These are phyloP conservation scores for Spinibarbus caldwelli DNA, from an alignment of 2,797 vertebrate species.

Conservation along the genomic window DNA sequence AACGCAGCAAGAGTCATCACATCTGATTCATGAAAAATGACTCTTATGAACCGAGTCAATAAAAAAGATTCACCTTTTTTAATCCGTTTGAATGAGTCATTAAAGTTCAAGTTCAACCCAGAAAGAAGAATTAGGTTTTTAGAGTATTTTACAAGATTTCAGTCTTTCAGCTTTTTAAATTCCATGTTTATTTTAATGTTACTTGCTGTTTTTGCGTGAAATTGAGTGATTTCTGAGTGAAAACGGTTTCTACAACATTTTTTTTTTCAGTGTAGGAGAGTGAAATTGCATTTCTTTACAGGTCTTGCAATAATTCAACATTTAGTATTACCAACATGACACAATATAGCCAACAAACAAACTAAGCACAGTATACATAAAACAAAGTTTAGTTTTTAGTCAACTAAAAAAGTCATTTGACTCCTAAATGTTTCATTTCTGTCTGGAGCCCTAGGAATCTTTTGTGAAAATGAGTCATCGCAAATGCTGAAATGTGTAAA, in stretches of 20 bases:
- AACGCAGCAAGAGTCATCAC: not conserved
- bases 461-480: constrained; percentile 11
- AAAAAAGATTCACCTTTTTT: not conserved
- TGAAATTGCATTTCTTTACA: not conserved
- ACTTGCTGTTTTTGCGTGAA: not conserved
- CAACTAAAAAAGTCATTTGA: not conserved
- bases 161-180: not conserved
- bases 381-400: not conserved
- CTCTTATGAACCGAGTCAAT: not conserved
- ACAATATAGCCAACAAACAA: not conserved
- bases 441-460: not conserved
- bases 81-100: not conserved
- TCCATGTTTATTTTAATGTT: not conserved
- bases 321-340: not conserved
- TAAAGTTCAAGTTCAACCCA: not conserved
- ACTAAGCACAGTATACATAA: not conserved
- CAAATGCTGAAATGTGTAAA: not conserved
- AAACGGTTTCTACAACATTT: not conserved
- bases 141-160: not conserved
- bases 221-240: not conserved
- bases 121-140: not conserved
- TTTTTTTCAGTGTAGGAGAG: not conserved
- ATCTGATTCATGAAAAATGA: not conserved
- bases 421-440: constrained; percentile 21
- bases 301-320: not conserved